These are phyloP conservation scores for Chelidonichthys spinosus DNA, from an alignment of 2,797 vertebrate species.

Conservation along the genomic window DNA sequence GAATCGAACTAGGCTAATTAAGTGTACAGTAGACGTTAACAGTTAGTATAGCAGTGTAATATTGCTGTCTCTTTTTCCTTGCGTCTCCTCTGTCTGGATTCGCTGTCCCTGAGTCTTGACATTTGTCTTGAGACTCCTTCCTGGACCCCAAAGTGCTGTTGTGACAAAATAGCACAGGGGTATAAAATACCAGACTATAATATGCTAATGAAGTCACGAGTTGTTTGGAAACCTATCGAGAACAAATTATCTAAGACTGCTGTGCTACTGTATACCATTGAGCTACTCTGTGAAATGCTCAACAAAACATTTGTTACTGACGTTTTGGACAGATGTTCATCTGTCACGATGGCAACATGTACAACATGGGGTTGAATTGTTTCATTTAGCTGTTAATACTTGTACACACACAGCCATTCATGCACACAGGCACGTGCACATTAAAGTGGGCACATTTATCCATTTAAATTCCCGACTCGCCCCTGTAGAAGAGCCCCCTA, in stretches of 20 bases:
- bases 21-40: background rate
- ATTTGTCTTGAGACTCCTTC: background rate
- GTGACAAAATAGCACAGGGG: background rate
- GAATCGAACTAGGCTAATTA: background rate
- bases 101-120: background rate
- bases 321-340: slow-evolving; percentile 11
- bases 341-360: slow-evolving; percentile 13
- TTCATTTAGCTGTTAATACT: slow-evolving; percentile 25
- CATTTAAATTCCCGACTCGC: slow-evolving; percentile 50
- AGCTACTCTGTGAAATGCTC: slow-evolving; percentile 12
- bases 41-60: background rate
- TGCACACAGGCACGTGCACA: slow-evolving; percentile 3
- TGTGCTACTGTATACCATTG: background rate
- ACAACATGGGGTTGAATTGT: slow-evolving; percentile 18
- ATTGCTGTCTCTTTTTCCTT: slow-evolving; percentile 6
- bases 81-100: slow-evolving; percentile 7
- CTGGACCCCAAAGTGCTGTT: slow-evolving; percentile 1
- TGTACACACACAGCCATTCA: slow-evolving; percentile 8
- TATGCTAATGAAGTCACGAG: slow-evolving; percentile 22
- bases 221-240: slow-evolving; percentile 28
- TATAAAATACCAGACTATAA: slow-evolving; percentile 16
- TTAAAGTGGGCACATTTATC: slow-evolving; percentile 48
- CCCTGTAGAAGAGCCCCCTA: slow-evolving; percentile 50
- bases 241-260: slow-evolving; percentile 4
- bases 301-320: slow-evolving; percentile 1